A percentile compares a stretch with the other conserved stretches of the same genome.
These are phyloP conservation scores for Pseudococcus longispinus DNA, from an alignment of 2,888 invertebrate species.

Conservation along the genomic window DNA sequence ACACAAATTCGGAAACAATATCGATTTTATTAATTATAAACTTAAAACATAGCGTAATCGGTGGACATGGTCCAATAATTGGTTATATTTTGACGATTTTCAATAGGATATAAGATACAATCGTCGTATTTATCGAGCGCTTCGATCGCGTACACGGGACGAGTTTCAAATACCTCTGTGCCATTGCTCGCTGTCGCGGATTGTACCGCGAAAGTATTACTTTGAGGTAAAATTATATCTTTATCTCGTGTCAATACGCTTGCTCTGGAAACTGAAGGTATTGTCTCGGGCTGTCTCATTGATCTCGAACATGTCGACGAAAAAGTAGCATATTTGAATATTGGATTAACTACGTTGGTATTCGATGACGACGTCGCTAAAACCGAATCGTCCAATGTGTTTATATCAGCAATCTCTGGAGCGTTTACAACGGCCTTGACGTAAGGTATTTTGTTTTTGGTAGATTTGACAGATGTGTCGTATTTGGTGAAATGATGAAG, in stretches of 20 bases:
- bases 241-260: background rate
- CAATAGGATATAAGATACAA: conserved; percentile 35
- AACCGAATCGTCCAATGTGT: background rate
- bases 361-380: background rate
- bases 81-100: conserved; percentile 42
- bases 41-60: conserved; percentile 2
- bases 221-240: background rate
- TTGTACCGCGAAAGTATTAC: background rate
- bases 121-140: conserved; percentile 3
- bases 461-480: background rate
- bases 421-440: background rate
- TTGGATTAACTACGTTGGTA: background rate
- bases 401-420: background rate
- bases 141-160: conserved; percentile 16
- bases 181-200: background rate
- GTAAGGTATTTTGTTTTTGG: background rate
- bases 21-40: background rate
- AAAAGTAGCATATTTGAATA: background rate
- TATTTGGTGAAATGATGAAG: background rate
- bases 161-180: background rate
- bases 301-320: background rate
- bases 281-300: background rate
- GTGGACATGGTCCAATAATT: conserved; percentile 24
- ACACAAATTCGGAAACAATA: background rate
- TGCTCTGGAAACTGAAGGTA: background rate